Conservation (phyloP, 2,797 vertebrate species). For the Brachyrhaphis roseni region DNA sequence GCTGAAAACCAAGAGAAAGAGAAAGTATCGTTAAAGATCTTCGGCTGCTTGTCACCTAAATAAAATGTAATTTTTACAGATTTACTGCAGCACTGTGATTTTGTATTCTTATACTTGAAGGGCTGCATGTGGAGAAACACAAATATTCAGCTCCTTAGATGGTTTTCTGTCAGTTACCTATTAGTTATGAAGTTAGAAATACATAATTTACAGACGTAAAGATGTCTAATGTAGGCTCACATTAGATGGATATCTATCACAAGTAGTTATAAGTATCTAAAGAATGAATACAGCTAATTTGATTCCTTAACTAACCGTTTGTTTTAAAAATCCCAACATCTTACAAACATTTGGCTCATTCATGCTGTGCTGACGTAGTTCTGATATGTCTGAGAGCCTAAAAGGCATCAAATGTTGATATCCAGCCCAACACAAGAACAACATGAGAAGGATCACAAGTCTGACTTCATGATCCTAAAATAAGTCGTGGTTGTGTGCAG, state of each 20-base stretch:
- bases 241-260: not conserved
- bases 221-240: not conserved
- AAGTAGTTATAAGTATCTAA: not conserved
- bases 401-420: slow-evolving; percentile 42
- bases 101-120: not conserved
- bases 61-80: not conserved
- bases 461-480: slow-evolving; percentile 27
- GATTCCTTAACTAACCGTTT: slow-evolving; percentile 6
- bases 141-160: not conserved
- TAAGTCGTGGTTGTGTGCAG: slow-evolving; percentile 41
- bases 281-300: not conserved
- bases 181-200: not conserved
- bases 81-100: not conserved
- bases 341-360: not conserved
- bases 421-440: slow-evolving; percentile 34
- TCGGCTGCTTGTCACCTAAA: not conserved
- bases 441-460: slow-evolving; percentile 2
- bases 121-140: not conserved
- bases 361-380: slow-evolving; percentile 29
- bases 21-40: not conserved
- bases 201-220: not conserved
- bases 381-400: not conserved
- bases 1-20: not conserved
- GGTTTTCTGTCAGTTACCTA: not conserved
- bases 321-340: not conserved